These are phyloP conservation scores for Campoplex capitator DNA, from an alignment of 2,888 invertebrate genomes.

Conservation along the genomic window DNA sequence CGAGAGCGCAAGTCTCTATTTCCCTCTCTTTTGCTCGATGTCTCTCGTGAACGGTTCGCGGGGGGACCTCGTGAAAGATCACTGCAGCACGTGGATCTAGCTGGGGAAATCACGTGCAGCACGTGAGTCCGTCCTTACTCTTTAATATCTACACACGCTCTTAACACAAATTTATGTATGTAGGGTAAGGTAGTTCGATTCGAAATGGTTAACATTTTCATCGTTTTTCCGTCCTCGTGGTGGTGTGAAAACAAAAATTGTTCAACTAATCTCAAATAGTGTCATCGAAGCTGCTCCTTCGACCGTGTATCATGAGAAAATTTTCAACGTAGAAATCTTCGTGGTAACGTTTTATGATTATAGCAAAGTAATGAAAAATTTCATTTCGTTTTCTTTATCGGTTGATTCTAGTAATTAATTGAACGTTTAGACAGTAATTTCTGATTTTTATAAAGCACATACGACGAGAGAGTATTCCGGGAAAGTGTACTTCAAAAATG, in stretches of 20 bases:
- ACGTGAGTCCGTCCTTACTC: constrained; percentile 76
- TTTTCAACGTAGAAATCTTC: neutral
- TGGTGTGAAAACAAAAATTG: neutral
- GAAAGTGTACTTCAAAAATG: neutral
- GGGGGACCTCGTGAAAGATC: constrained; percentile 62
- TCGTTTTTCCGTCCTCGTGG: neutral
- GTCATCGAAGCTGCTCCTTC: neutral
- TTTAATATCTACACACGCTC: constrained; percentile 31
- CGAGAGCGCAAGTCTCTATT: constrained; percentile 40
- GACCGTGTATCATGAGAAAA: neutral
- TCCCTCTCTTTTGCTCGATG: neutral
- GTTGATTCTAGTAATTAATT: neutral
- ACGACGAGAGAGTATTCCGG: neutral
- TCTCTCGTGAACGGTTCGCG: constrained; percentile 45
- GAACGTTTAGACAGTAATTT: neutral
- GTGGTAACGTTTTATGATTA: too few relatives aligned
- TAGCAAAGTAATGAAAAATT: neutral
- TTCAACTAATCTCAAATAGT: neutral
- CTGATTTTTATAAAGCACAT: neutral
- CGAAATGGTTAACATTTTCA: constrained; percentile 5
- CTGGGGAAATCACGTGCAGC: constrained; percentile 81
- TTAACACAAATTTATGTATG: constrained; percentile 29
- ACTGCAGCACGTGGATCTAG: constrained; percentile 75
- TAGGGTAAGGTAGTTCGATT: constrained; percentile 11
- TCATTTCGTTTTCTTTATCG: neutral